These are phyloP conservation scores for Galerucella nymphaeae DNA, from an alignment of 2,888 invertebrate species.

Conservation along the genomic window DNA sequence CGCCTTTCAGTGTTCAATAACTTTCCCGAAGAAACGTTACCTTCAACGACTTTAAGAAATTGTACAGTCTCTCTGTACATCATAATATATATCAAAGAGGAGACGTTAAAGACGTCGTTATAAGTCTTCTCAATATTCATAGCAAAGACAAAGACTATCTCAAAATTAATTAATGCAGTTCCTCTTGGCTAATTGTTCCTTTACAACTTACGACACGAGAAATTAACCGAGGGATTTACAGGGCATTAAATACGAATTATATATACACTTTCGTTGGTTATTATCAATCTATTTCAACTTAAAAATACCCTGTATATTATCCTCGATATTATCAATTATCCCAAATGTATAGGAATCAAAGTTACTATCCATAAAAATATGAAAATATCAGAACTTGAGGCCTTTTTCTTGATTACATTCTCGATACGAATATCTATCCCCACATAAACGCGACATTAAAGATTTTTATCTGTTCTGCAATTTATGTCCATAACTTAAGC, in stretches of 20 bases:
- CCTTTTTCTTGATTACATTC: too few species aligned
- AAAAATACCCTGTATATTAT: too few species aligned
- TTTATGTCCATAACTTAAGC: too few species aligned
- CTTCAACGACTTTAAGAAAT: background rate
- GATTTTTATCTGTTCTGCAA: too few species aligned
- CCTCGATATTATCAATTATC: too few species aligned
- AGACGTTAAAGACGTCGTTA: constrained; percentile 35
- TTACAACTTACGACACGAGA: constrained; percentile 43
- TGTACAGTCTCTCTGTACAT: background rate
- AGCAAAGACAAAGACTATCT: constrained; percentile 37
- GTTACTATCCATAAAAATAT: too few species aligned
- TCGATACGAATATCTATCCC: too few species aligned
- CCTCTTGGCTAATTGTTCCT: constrained; percentile 44
- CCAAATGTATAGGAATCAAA: too few species aligned
- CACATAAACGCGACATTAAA: too few species aligned
- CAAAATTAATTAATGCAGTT: constrained; percentile 47
- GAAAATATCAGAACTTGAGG: too few species aligned
- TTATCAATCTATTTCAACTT: too few species aligned
- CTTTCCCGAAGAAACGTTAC: background rate
- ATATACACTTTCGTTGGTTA: too few species aligned
- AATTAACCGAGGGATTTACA: constrained; percentile 40
- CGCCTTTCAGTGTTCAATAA: background rate
- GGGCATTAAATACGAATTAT: constrained; percentile 33
- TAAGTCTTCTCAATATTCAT: constrained; percentile 47
- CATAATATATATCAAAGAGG: constrained; percentile 15